phyloP scores from a whole-genome alignment of 2,888 invertebrate genomes.

The Hesperia comma region DNA sequence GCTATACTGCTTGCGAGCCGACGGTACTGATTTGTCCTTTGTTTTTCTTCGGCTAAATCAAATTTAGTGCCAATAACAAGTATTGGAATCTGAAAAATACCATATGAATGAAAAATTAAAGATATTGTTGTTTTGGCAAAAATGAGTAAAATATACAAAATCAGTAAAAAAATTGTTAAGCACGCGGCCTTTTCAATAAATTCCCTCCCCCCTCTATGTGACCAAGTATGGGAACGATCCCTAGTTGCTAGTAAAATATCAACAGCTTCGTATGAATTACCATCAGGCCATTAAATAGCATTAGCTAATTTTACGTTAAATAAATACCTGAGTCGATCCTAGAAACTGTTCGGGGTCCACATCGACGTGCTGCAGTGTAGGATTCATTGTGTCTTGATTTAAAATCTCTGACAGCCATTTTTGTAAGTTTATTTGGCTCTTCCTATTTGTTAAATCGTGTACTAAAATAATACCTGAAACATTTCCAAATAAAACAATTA shows the following conservation, averaged over 20 bases:
- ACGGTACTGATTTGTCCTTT: constrained; percentile 85
- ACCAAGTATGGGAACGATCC: too few relatives aligned
- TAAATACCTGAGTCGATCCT: constrained; percentile 89
- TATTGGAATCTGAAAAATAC: constrained; percentile 91
- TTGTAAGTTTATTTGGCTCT: constrained; percentile 96
- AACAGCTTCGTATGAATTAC: too few relatives aligned
- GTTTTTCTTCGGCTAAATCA: constrained; percentile 91
- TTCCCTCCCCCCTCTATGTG: too few relatives aligned
- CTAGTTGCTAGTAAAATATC: too few relatives aligned
- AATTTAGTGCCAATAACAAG: constrained; percentile 97
- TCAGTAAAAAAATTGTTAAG: too few relatives aligned
- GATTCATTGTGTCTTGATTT: constrained; percentile 86
- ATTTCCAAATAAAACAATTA: neutral
- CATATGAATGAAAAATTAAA: neutral
- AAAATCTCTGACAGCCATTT: constrained; percentile 97
- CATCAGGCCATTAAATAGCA: too few relatives aligned
- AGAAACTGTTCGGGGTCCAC: constrained; percentile 94
- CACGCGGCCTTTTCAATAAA: too few relatives aligned
- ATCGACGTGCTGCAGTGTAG: constrained; percentile 84
- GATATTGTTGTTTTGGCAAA: too few relatives aligned
- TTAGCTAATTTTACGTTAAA: too few relatives aligned
- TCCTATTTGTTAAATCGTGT: constrained; percentile 97
- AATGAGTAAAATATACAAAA: too few relatives aligned
- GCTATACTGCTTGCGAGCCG: constrained; percentile 87
- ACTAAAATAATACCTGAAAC: constrained; percentile 93